phyloP scores from a whole-genome alignment of 2,888 invertebrate genomes.

The Macrosoma leucophasiata region DNA sequence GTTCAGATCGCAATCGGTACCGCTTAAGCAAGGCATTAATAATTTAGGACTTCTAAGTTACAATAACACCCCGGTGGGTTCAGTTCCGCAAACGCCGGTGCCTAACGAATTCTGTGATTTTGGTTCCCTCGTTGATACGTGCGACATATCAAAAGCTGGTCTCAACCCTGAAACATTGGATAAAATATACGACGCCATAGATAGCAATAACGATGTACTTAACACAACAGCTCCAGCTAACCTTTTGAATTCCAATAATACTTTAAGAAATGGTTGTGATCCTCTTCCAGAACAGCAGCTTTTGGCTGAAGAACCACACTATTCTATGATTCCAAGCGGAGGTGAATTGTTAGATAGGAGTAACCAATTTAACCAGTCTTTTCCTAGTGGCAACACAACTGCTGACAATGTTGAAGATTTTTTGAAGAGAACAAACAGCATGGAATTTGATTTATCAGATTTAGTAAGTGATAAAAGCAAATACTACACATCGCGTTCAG shows the following conservation, averaged over 20 bases:
- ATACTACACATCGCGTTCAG: conserved; percentile 78
- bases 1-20: conserved; percentile 87
- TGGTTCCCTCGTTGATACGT: conserved; percentile 76
- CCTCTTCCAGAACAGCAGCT: conserved; percentile 53
- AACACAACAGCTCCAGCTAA: conserved; percentile 41
- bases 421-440: conserved; percentile 59
- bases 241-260: conserved; percentile 46
- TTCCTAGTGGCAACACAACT: conserved; percentile 39
- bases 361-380: conserved; percentile 51
- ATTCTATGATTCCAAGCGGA: conserved; percentile 56
- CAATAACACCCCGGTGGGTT: conserved; percentile 76
- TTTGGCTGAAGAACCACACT: conserved; percentile 53
- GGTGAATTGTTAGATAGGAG: conserved; percentile 48
- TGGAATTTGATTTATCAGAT: conserved; percentile 62
- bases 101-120: conserved; percentile 84
- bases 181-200: conserved; percentile 79
- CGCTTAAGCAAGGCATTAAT: conserved; percentile 77
- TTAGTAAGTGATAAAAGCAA: conserved; percentile 56
- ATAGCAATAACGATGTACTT: conserved; percentile 68
- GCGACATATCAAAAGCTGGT: conserved; percentile 68
- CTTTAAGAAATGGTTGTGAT: conserved; percentile 58
- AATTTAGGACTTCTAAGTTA: conserved; percentile 56
- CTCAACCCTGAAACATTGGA: conserved; percentile 78
- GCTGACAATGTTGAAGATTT: conserved; percentile 61
- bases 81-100: conserved; percentile 81